phyloP scores from a whole-genome alignment of 53 echinoderm and acorn worm species.

The Apostichopus leukothele region DNA sequence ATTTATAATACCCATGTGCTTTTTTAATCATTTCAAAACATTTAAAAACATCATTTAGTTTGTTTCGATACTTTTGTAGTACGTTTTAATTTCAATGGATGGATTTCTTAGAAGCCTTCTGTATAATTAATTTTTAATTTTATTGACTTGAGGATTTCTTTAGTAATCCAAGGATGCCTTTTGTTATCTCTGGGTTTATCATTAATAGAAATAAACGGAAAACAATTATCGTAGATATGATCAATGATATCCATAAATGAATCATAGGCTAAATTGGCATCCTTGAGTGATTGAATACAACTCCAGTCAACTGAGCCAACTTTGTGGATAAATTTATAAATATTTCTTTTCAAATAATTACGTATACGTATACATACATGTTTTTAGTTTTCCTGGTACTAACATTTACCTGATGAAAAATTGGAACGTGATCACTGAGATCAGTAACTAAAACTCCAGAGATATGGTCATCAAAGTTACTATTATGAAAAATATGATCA shows the following conservation, averaged over 20 bases:
- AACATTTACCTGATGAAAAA: background rate
- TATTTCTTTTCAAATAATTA: background rate
- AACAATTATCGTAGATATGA: background rate
- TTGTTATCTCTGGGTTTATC: background rate
- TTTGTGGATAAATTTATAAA: background rate
- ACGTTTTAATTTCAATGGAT: background rate
- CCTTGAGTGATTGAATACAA: background rate
- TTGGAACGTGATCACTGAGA: background rate
- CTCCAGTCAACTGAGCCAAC: background rate
- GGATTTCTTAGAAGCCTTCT: background rate
- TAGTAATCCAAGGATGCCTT: conserved; percentile 8
- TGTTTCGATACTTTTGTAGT: conserved; percentile 1
- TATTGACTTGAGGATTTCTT: background rate
- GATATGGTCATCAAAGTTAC: background rate
- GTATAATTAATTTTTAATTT: background rate
- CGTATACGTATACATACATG: background rate
- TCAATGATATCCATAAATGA: conserved; percentile 3
- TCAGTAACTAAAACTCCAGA: background rate
- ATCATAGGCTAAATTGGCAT: background rate
- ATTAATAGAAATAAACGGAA: conserved; percentile 8
- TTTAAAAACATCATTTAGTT: conserved; percentile 7
- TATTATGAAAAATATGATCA: background rate
- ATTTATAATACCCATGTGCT: conserved; percentile 19
- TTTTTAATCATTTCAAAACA: background rate
- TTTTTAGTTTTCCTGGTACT: background rate